These are phyloP conservation scores for Globodera rostochiensis DNA, from an alignment of 1,140 invertebrate genomes.

Conservation along the genomic window DNA sequence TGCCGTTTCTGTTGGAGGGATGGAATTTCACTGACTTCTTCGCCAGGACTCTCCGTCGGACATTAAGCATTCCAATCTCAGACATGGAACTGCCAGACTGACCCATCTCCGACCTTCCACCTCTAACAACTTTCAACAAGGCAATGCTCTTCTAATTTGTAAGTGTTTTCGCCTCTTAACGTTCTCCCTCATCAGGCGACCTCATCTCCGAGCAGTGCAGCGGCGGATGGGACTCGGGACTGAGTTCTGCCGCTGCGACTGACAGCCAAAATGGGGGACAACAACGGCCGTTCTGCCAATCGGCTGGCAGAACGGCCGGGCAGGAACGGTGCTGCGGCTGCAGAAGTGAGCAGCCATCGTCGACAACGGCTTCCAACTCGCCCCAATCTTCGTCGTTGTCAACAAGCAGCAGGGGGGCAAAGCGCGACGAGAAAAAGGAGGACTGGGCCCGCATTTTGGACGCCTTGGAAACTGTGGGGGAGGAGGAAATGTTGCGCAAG, in stretches of 20 bases:
- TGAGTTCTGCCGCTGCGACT: constrained; percentile 51
- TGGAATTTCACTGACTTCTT: constrained; percentile 3
- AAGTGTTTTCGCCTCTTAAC: not conserved
- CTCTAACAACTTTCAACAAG: constrained; percentile 25
- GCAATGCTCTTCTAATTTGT: constrained; percentile 2
- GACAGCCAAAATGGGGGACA: constrained; percentile 26
- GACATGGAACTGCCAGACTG: constrained; percentile 23
- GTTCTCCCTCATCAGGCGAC: not conserved
- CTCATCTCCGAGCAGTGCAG: constrained; percentile 17
- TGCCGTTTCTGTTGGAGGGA: constrained; percentile 5
- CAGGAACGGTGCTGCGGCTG: constrained; percentile 1
- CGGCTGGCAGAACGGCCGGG: constrained; percentile 11
- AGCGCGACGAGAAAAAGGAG: constrained; percentile 28
- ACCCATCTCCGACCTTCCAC: constrained; percentile 22
- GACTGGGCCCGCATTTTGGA: constrained; percentile 53
- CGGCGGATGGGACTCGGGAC: constrained; percentile 50
- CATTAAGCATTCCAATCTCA: constrained; percentile 26
- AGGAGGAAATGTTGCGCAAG: constrained; percentile 55
- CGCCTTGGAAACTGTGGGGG: constrained; percentile 53
- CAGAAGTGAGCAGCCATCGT: constrained; percentile 20
- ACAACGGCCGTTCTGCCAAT: constrained; percentile 6
- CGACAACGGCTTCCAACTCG: constrained; percentile 19
- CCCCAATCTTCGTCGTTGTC: constrained; percentile 13
- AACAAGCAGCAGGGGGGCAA: constrained; percentile 22
- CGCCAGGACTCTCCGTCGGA: constrained; percentile 42